phyloP scores from a whole-genome alignment of 2,113 vertebrate genomes.

The Anhinga rufa region DNA sequence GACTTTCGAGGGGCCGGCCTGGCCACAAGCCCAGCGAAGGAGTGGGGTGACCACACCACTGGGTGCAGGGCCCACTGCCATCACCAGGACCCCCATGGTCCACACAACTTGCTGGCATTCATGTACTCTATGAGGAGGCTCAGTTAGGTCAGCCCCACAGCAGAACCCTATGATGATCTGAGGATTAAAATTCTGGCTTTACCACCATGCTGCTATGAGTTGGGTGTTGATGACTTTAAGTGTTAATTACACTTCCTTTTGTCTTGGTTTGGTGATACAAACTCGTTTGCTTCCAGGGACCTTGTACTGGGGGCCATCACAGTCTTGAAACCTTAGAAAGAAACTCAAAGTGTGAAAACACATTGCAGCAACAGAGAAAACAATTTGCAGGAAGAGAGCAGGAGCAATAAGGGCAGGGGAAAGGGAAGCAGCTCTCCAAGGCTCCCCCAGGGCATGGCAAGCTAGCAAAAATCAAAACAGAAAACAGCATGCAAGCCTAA shows the following conservation, averaged over 20 bases:
- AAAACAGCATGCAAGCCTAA: background rate
- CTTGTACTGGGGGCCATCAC: accelerated
- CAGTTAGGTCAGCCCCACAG: background rate
- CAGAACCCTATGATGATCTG: background rate
- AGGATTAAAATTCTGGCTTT: background rate
- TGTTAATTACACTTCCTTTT: background rate
- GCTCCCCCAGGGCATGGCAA: background rate
- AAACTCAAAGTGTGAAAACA: background rate
- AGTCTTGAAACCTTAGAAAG: background rate
- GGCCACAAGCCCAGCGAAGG: background rate
- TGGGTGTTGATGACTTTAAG: background rate
- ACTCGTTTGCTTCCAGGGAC: background rate
- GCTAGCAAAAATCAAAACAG: background rate
- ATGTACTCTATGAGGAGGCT: background rate
- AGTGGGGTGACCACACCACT: background rate
- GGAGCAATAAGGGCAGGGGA: background rate
- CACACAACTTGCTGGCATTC: background rate
- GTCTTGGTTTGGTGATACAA: background rate
- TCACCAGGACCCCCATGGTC: background rate
- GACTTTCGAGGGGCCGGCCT: accelerated
- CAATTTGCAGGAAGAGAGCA: background rate
- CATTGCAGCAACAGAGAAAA: background rate
- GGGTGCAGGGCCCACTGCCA: background rate
- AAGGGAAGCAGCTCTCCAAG: background rate
- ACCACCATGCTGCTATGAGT: background rate